Conservation (phyloP, 2,888 invertebrate species). For the Meghimatium bilineatum region DNA sequence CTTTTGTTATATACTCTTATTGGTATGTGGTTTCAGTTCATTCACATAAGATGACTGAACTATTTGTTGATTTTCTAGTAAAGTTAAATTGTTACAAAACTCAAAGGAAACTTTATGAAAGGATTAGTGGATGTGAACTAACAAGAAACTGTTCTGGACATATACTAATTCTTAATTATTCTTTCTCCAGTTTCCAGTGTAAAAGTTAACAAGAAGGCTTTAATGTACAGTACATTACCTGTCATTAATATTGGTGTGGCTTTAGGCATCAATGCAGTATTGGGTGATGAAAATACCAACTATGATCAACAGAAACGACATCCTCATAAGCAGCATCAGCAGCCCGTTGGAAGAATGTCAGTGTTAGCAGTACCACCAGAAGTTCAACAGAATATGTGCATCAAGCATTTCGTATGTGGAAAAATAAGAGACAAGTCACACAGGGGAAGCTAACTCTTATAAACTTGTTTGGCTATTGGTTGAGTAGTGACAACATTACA, state of each 20-base stretch:
- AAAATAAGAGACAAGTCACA: slow-evolving; percentile 23
- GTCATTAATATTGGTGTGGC: slow-evolving; percentile 42
- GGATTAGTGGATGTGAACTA: too few relatives aligned
- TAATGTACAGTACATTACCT: slow-evolving; percentile 30
- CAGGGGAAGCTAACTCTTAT: slow-evolving; percentile 29
- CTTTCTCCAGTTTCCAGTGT: neutral
- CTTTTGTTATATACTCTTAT: too few relatives aligned
- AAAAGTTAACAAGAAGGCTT: slow-evolving; percentile 21
- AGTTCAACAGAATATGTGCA: slow-evolving; percentile 18
- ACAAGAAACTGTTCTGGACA: too few relatives aligned
- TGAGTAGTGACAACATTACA: too few relatives aligned
- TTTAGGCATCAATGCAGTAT: neutral
- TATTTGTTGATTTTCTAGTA: too few relatives aligned
- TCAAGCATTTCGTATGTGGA: slow-evolving; percentile 19
- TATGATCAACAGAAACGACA: slow-evolving; percentile 18
- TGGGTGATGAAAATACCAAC: slow-evolving; percentile 3
- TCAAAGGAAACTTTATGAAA: too few relatives aligned
- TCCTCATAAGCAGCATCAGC: slow-evolving; percentile 12
- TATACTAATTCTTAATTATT: neutral
- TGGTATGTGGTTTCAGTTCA: too few relatives aligned
- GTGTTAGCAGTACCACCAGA: neutral
- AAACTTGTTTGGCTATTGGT: too few relatives aligned
- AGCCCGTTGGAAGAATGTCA: slow-evolving; percentile 10
- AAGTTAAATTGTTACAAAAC: too few relatives aligned
- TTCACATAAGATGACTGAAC: too few relatives aligned